Percentiles rank a stretch among this genome's conserved stretches.
Evolutionary conservation across 2,888 invertebrate genomes (phyloP).

Genomic region (Corythucha ciliata): DNA sequence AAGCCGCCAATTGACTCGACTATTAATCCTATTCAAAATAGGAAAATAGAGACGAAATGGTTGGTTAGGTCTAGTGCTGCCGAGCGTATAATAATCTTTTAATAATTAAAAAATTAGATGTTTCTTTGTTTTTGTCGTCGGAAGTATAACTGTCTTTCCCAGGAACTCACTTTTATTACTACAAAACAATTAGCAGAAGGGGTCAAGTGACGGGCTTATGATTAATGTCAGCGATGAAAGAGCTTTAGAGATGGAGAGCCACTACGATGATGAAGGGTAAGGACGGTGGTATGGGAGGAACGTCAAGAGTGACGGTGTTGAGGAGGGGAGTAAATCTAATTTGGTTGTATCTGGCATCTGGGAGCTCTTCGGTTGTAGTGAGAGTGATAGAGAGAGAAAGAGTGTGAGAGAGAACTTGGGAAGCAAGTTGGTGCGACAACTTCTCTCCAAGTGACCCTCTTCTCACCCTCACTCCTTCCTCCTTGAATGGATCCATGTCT

Average conservation of each 20-base stretch:
- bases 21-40: no score
- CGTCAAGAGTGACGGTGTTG: neutral
- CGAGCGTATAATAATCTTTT: no score
- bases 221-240: conserved; percentile 24
- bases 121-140: no score
- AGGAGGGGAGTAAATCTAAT: conserved; percentile 26
- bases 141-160: no score
- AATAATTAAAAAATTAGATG: no score
- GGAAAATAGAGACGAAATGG: no score
- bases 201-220: conserved; percentile 24
- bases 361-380: conserved; percentile 11
- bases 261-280: conserved; percentile 4
- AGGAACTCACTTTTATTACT: conserved; percentile 22
- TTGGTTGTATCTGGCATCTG: conserved; percentile 31
- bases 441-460: conserved; percentile 21
- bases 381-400: conserved; percentile 18
- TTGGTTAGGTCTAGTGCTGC: no score
- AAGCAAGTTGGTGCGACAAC: conserved; percentile 21
- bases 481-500: conserved; percentile 8
- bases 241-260: conserved; percentile 9
- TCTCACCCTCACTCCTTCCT: neutral
- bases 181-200: conserved; percentile 25
- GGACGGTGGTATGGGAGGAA: conserved; percentile 7
- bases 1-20: no score
- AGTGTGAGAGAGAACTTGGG: conserved; percentile 20